A percentile compares a stretch with the other conserved stretches of the same genome.
Conservation (phyloP, 2,797 vertebrate species). For the Craterocephalus amniculus region DNA sequence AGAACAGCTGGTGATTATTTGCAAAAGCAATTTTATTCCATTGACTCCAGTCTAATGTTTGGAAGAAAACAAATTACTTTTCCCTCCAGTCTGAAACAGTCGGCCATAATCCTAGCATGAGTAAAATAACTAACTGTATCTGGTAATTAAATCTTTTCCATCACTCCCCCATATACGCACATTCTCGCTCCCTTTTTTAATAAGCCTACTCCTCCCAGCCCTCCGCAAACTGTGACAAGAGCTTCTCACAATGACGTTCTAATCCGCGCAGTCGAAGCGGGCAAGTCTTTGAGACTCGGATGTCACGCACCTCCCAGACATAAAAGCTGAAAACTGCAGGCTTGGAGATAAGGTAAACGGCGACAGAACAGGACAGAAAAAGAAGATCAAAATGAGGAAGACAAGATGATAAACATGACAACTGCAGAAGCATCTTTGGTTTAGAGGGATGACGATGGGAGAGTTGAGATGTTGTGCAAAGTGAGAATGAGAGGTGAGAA, state of each 20-base stretch:
- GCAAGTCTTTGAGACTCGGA: conserved; percentile 16
- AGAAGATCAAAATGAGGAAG: conserved; percentile 12
- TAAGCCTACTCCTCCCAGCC: conserved; percentile 24
- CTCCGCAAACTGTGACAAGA: conserved; percentile 16
- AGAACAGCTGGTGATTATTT: conserved; percentile 19
- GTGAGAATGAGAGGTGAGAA: neutral
- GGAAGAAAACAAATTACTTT: conserved; percentile 32
- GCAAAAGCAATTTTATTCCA: conserved; percentile 28
- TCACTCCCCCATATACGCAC: conserved; percentile 26
- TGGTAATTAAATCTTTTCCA: conserved; percentile 58
- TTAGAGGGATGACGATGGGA: neutral
- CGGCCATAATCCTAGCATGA: conserved; percentile 26
- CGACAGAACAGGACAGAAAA: conserved; percentile 20
- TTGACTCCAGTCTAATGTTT: conserved; percentile 42
- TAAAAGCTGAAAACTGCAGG: conserved; percentile 25
- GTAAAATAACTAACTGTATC: conserved; percentile 44
- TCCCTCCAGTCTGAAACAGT: conserved; percentile 43
- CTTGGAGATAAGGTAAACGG: conserved; percentile 14
- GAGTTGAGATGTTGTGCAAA: neutral
- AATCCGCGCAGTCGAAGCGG: conserved; percentile 27
- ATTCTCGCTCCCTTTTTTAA: conserved; percentile 24
- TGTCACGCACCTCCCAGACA: conserved; percentile 16
- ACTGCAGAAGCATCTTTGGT: conserved; percentile 13
- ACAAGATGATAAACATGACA: conserved; percentile 32
- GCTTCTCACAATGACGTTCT: conserved; percentile 13